These are phyloP conservation scores for Callocephalon fimbriatum DNA, from an alignment of 2,113 vertebrate species.

Conservation along the genomic window DNA sequence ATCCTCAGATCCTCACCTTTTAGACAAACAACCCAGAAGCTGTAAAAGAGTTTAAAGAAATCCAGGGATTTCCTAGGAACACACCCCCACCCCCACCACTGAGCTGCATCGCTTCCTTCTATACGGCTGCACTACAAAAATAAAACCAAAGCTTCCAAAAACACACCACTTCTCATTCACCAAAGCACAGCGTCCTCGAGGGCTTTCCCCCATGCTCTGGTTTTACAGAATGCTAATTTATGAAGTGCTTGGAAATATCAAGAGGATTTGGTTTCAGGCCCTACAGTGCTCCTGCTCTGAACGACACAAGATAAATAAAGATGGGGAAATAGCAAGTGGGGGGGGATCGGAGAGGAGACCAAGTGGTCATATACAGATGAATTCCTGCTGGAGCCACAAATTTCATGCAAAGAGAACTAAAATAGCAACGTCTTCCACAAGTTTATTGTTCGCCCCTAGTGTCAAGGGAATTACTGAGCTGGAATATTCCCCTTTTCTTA, in stretches of 20 bases:
- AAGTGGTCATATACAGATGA: neutral
- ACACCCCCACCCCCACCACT: neutral
- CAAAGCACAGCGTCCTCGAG: neutral
- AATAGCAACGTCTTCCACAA: neutral
- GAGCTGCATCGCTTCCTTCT: neutral
- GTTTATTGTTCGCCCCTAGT: neutral
- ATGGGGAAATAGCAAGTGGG: neutral
- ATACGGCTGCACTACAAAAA: neutral
- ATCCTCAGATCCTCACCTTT: neutral
- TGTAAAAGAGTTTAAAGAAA: neutral
- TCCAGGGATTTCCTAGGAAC: neutral
- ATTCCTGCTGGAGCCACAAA: neutral
- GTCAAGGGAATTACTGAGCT: neutral
- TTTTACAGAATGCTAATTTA: constrained; percentile 2
- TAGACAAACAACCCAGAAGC: neutral
- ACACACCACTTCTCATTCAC: neutral
- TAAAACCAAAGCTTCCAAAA: neutral
- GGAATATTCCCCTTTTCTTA: neutral
- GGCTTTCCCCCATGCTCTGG: neutral
- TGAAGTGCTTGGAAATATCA: neutral
- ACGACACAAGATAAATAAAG: constrained; percentile 15
- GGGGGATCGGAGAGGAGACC: neutral
- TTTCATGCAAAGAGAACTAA: neutral
- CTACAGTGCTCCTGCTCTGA: neutral
- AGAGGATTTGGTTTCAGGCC: neutral